Evolutionary conservation across 2,113 vertebrate genomes (phyloP).

Genomic region (Ciconia stormi): DNA sequence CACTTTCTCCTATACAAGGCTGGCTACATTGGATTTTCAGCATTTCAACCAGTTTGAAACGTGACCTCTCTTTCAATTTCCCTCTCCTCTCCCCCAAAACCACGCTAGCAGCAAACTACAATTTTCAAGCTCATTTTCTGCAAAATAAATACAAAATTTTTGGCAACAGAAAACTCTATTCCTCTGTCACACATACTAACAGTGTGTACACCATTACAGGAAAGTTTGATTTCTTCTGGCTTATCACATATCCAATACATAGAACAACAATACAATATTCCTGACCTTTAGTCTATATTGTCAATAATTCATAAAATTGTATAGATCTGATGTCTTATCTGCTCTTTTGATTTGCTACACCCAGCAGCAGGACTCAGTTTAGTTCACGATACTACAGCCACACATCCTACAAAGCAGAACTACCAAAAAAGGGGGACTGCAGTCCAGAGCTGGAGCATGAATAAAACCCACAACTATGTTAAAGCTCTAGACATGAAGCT

Average conservation of each 20-base stretch:
- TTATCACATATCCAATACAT: background rate
- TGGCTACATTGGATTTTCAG: background rate
- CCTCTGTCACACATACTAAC: background rate
- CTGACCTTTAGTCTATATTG: background rate
- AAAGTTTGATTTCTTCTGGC: conserved; percentile 2
- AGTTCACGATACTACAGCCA: background rate
- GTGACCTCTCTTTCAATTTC: background rate
- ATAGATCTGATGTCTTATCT: background rate
- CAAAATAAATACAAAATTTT: background rate
- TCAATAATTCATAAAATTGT: background rate
- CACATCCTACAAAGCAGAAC: background rate
- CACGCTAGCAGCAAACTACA: background rate
- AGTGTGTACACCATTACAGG: background rate
- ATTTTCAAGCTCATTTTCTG: background rate
- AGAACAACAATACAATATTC: background rate
- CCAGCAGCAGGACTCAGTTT: background rate
- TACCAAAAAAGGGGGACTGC: background rate
- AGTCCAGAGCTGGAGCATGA: background rate
- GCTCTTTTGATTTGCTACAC: background rate
- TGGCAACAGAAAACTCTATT: background rate
- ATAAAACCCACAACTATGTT: background rate
- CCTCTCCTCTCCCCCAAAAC: background rate
- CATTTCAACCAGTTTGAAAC: background rate
- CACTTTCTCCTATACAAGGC: background rate
- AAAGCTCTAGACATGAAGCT: background rate